These are phyloP conservation scores for Drosophila imparisetae DNA, from an alignment of 2,888 invertebrate genomes.

Conservation along the genomic window DNA sequence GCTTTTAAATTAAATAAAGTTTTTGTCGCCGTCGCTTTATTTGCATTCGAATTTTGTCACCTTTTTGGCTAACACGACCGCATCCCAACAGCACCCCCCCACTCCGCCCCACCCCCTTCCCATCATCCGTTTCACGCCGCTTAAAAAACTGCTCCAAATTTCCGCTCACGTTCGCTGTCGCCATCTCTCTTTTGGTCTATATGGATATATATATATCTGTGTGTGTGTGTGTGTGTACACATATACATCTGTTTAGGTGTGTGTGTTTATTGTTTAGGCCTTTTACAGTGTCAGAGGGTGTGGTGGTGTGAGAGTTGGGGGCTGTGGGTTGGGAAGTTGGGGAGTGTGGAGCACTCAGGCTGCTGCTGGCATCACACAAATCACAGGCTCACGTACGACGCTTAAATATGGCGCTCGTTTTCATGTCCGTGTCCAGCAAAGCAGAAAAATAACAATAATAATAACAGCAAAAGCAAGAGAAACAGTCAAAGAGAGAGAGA, in stretches of 20 bases:
- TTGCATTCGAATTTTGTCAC: constrained; percentile 70
- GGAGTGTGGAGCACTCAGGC: neutral
- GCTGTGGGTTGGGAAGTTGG: neutral
- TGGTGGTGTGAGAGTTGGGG: neutral
- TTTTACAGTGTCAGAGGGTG: constrained; percentile 40
- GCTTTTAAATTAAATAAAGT: constrained; percentile 78
- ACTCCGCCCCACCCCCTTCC: rapidly evolving
- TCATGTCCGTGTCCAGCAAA: constrained; percentile 70
- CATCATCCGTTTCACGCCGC: neutral
- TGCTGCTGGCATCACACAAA: constrained; percentile 61
- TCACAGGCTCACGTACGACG: constrained; percentile 67
- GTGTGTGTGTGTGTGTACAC: neutral
- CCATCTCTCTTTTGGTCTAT: neutral
- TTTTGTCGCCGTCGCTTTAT: constrained; percentile 57
- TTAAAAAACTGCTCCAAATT: constrained; percentile 48
- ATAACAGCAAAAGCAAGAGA: constrained; percentile 39
- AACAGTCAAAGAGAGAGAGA: constrained; percentile 7
- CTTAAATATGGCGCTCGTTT: constrained; percentile 75
- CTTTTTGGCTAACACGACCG: constrained; percentile 24
- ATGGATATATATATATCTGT: neutral
- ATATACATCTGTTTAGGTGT: constrained; percentile 10
- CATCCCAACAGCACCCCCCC: neutral
- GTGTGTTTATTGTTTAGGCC: constrained; percentile 76
- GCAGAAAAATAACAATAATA: constrained; percentile 59
- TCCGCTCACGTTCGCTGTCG: constrained; percentile 59